Evolutionary conservation across 2,888 invertebrate species (phyloP).

Genomic region (Synanthedon vespiformis): DNA sequence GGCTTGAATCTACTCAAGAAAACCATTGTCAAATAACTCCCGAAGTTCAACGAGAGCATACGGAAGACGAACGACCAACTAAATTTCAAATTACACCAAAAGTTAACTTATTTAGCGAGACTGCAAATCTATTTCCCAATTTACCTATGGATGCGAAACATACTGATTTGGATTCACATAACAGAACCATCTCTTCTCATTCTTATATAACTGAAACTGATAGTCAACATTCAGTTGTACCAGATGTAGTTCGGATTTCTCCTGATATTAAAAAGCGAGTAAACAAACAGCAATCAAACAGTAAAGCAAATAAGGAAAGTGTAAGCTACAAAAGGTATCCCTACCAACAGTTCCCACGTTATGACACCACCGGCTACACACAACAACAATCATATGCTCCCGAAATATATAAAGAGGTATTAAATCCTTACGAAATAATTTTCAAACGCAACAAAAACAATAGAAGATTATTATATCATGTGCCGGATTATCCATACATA

Average conservation of each 20-base stretch:
- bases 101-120: slow-evolving; percentile 40
- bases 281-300: too few species aligned
- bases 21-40: neutral
- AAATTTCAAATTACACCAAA: slow-evolving; percentile 9
- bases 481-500: neutral
- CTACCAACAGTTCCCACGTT: neutral
- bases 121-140: slow-evolving; percentile 32
- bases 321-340: neutral
- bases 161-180: too few species aligned
- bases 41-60: slow-evolving; percentile 13
- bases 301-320: too few species aligned
- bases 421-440: neutral
- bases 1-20: slow-evolving; percentile 39
- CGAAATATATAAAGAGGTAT: neutral
- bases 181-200: too few species aligned
- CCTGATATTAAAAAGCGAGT: too few species aligned
- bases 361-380: neutral
- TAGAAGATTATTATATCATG: neutral
- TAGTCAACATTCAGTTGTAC: too few species aligned
- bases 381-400: neutral
- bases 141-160: slow-evolving; percentile 13
- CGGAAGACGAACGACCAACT: slow-evolving; percentile 15
- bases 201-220: too few species aligned
- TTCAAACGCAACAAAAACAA: neutral
- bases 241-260: too few species aligned